Evolutionary conservation across 2,113 vertebrate genomes (phyloP), one percentile per base, ranked within the genome.

Genomic region (Mola mola): DNA sequence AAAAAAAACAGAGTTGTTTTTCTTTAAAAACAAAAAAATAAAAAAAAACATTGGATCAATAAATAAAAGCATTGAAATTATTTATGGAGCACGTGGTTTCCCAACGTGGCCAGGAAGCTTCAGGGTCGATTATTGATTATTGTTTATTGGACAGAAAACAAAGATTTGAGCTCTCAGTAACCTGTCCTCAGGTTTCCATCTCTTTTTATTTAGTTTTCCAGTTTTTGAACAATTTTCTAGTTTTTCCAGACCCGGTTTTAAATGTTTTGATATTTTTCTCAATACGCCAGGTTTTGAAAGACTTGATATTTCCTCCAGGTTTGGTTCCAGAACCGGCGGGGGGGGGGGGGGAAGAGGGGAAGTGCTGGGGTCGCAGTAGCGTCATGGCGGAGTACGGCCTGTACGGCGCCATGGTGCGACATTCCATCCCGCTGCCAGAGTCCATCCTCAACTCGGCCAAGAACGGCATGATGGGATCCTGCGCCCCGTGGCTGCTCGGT

Each of bases 241-340:
- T 41, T 3, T 9, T 12, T 20, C 19, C 17, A 42, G 5, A 9
- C 9, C 31, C 9, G 31, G 15, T 28, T 49, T 13, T 31, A 9
- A 17, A 11, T 10, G 4, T 4, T 12, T 8, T 10, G 21, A 5
- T 21, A 8, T 48, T n/a, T 8, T 17, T 38, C 12, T 11, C 31
- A 29, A 9, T n/a, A n/a, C n/a, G 28, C 28, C 6, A 9, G 9
- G 28, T 4, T 16, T 11, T n/a, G n/a, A n/a, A n/a, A n/a, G n/a
- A n/a, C n/a, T n/a, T n/a, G n/a, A n/a, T n/a, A n/a, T 29, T 49
- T 9, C n/a, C 12, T 17, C 2, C 85, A 98, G 96, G 96, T 98
- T 37, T 99, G 96, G 96, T 99, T 99, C 88, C 96, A 98, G 84
- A 99, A 99, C 89, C 93, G 95, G 19, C 91, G 96, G 53, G 96